Percentiles rank a stretch among this genome's conserved stretches.
phyloP scores from a whole-genome alignment of 2,113 vertebrate species.

The Saccopteryx leptura region DNA sequence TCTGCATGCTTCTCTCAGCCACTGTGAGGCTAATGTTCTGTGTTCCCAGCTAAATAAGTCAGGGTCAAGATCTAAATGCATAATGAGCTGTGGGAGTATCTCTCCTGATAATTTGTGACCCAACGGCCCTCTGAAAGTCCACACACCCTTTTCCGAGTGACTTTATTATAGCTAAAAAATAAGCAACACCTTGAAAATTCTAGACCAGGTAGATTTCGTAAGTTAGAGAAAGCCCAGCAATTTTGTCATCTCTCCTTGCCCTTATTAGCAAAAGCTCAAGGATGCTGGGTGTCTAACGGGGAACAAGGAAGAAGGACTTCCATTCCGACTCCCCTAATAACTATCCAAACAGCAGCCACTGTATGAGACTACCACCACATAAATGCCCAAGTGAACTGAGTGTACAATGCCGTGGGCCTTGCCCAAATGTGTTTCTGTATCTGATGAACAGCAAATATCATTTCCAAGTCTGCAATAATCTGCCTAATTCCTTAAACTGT shows the following conservation, averaged over 20 bases:
- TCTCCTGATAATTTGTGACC: neutral
- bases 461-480: conserved; percentile 19
- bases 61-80: neutral
- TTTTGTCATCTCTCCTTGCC: neutral
- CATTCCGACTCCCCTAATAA: neutral
- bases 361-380: neutral
- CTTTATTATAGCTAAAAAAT: neutral
- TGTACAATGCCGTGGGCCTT: neutral
- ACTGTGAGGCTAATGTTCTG: neutral
- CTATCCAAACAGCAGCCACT: neutral
- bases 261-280: neutral
- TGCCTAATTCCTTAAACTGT: neutral
- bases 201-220: neutral
- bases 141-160: neutral
- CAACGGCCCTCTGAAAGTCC: neutral
- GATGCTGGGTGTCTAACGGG: neutral
- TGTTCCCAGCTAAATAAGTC: neutral
- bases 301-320: neutral
- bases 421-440: neutral
- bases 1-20: neutral
- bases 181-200: neutral
- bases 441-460: neutral
- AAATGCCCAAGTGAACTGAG: neutral
- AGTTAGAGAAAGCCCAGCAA: neutral
- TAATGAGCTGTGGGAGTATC: neutral